A percentile compares a stretch with the other conserved stretches of the same genome.
Conservation (phyloP, 2,797 vertebrate species). For the Melanotaenia boesemani region DNA sequence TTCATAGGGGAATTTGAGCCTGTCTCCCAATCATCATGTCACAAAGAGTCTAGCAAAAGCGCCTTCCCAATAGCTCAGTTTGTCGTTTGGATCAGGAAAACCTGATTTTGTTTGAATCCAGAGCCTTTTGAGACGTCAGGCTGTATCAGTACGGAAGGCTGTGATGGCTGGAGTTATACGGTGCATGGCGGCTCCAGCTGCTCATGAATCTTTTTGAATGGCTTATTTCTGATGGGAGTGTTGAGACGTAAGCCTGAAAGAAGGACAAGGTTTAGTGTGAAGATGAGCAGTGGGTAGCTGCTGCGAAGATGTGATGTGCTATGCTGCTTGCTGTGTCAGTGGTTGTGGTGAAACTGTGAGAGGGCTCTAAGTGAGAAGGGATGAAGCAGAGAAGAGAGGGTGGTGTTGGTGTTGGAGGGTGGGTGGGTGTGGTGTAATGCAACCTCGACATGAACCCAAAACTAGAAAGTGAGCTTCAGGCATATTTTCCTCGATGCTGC, state of each 20-base stretch:
- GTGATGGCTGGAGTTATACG: conserved; percentile 78
- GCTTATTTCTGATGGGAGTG: conserved; percentile 82
- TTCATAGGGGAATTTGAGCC: conserved; percentile 83
- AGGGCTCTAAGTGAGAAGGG: conserved; percentile 82
- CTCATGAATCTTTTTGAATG: conserved; percentile 80
- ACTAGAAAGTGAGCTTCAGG: conserved; percentile 70
- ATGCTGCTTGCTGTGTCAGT: conserved; percentile 70
- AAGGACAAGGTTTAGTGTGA: conserved; percentile 84
- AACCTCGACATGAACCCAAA: conserved; percentile 80
- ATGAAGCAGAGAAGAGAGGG: conserved; percentile 65
- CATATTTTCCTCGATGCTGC: conserved; percentile 64
- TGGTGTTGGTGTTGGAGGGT: conserved; percentile 51
- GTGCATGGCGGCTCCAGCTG: conserved; percentile 71
- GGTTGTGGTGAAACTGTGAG: conserved; percentile 73
- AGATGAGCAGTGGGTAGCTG: conserved; percentile 78
- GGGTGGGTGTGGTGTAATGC: conserved; percentile 64
- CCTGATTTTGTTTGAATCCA: conserved; percentile 83
- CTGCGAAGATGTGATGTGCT: conserved; percentile 71
- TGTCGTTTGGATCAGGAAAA: conserved; percentile 83
- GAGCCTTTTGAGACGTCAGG: conserved; percentile 80
- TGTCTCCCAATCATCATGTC: conserved; percentile 82
- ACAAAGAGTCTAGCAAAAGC: conserved; percentile 83
- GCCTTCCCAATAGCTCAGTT: conserved; percentile 77
- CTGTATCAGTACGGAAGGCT: conserved; percentile 74
- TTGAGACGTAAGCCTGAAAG: conserved; percentile 82